phyloP scores from a whole-genome alignment of 2,797 vertebrate species.

The Darevskia nairensis region DNA sequence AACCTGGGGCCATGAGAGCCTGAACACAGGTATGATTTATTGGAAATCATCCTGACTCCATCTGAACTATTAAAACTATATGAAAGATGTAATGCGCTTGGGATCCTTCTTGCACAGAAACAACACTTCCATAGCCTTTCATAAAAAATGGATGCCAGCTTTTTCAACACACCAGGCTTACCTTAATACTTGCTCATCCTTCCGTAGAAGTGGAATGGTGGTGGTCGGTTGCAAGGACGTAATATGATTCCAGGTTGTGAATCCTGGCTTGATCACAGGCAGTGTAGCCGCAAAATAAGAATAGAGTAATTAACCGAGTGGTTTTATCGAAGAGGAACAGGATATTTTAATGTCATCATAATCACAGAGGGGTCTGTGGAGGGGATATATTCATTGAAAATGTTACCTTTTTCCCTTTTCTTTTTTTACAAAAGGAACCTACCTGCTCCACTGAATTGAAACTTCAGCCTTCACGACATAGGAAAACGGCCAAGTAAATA shows the following conservation, averaged over 20 bases:
- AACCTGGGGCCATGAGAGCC: neutral
- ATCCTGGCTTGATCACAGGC: neutral
- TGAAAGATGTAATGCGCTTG: neutral
- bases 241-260: neutral
- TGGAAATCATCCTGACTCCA: constrained; percentile 16
- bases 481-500: too few species aligned
- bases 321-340: too few species aligned
- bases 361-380: too few species aligned
- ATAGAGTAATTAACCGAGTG: neutral
- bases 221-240: too few species aligned
- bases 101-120: rapidly evolving
- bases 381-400: too few species aligned
- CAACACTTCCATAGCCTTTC: neutral
- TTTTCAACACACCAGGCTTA: constrained; percentile 21
- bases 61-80: constrained; percentile 3
- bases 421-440: too few species aligned
- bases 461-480: too few species aligned
- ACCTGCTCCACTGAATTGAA: too few species aligned
- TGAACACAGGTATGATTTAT: neutral
- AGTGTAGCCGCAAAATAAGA: neutral
- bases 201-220: neutral
- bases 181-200: constrained; percentile 48
- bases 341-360: too few species aligned
- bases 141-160: constrained; percentile 9
- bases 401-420: too few species aligned